Evolutionary conservation across 2,888 invertebrate species (phyloP).

Genomic region (Sturmia bella): DNA sequence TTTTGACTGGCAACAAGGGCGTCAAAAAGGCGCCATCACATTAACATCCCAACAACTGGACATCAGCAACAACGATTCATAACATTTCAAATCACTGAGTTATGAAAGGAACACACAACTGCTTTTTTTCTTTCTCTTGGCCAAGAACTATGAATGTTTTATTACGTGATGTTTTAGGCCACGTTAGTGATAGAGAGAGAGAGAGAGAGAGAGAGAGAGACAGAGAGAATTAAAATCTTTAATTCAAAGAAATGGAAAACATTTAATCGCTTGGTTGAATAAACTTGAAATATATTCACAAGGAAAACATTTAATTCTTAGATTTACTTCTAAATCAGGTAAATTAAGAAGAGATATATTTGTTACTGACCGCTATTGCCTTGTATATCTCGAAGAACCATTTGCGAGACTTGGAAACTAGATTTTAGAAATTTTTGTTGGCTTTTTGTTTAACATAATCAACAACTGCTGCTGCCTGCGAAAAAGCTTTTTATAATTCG

Average conservation of each 20-base stretch:
- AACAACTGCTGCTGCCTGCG: too few species aligned
- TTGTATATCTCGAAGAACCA: too few species aligned
- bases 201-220: too few species aligned
- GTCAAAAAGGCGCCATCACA: conserved; percentile 64
- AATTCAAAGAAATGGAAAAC: not conserved
- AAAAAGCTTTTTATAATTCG: too few species aligned
- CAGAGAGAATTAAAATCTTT: not conserved
- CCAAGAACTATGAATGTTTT: conserved; percentile 51
- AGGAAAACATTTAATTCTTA: not conserved
- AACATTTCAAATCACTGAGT: conserved; percentile 16
- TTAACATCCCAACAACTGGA: conserved; percentile 28
- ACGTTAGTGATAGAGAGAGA: too few species aligned
- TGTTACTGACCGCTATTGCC: too few species aligned
- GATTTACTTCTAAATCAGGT: too few species aligned
- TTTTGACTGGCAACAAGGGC: conserved; percentile 66
- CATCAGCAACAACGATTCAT: conserved; percentile 14
- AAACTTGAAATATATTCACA: not conserved
- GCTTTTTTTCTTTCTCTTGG: not conserved
- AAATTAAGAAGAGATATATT: too few species aligned
- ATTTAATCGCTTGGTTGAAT: not conserved
- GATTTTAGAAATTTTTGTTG: too few species aligned
- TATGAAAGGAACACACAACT: conserved; percentile 18
- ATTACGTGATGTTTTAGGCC: conserved; percentile 21
- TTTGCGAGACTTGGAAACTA: too few species aligned
- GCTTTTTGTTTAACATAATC: too few species aligned